A percentile compares a stretch with the other conserved stretches of the same genome.
These are phyloP conservation scores for Sinhomidia bicolor DNA, from an alignment of 2,888 invertebrate species.

Conservation along the genomic window DNA sequence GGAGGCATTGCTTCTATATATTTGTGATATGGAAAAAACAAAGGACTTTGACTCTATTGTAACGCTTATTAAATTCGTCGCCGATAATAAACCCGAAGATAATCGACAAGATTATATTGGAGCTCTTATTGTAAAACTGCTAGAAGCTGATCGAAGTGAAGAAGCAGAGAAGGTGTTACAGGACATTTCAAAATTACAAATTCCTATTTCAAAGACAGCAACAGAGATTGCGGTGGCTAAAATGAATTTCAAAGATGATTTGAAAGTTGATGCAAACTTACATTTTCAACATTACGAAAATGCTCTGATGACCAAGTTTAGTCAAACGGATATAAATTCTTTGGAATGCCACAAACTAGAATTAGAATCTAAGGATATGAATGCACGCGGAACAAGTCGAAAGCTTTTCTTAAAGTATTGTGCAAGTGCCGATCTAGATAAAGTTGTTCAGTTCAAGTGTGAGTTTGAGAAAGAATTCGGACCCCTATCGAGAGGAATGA, in stretches of 20 bases:
- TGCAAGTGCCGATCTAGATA: conserved; percentile 62
- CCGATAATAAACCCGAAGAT: conserved; percentile 21
- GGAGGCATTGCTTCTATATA: conserved; percentile 31
- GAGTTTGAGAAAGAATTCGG: conserved; percentile 64
- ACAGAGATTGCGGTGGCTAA: neutral
- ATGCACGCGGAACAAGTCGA: conserved; percentile 63
- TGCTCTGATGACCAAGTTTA: neutral
- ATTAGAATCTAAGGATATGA: conserved; percentile 68
- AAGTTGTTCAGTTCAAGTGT: conserved; percentile 55
- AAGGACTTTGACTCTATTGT: conserved; percentile 28
- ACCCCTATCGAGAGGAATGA: conserved; percentile 67
- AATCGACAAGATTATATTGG: conserved; percentile 70
- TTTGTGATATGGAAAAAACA: conserved; percentile 32
- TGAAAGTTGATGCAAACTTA: neutral
- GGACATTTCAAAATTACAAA: neutral
- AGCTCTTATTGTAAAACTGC: conserved; percentile 53
- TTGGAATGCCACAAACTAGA: conserved; percentile 71
- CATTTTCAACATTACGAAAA: neutral
- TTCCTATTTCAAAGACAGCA: conserved; percentile 18
- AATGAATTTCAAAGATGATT: neutral
- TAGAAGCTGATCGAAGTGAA: conserved; percentile 48
- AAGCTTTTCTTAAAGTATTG: conserved; percentile 76
- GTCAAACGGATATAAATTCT: conserved; percentile 57
- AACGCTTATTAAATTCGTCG: conserved; percentile 50
- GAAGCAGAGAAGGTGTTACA: conserved; percentile 36